Conservation (phyloP, 2,797 vertebrate species). For the Onychomys leucogaster region DNA sequence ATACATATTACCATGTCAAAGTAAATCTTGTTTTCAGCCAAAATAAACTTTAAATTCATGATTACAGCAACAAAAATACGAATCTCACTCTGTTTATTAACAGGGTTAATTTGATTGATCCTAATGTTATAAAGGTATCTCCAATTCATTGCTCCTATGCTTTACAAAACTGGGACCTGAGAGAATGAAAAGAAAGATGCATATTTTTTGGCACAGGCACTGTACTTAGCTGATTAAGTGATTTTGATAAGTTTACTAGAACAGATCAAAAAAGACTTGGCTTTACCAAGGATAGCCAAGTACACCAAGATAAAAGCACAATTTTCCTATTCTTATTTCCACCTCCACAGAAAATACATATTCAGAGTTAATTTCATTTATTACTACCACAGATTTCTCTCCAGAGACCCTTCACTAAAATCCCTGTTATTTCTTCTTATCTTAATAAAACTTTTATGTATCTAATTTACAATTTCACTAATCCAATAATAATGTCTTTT, state of each 20-base stretch:
- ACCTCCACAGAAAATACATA: conserved; percentile 5
- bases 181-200: conserved; percentile 28
- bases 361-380: conserved; percentile 11
- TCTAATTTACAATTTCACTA: background rate
- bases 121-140: background rate
- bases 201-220: background rate
- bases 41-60: background rate
- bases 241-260: conserved; percentile 1
- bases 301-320: background rate
- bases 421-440: background rate
- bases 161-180: background rate
- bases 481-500: background rate
- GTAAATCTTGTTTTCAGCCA: background rate
- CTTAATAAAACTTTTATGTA: background rate
- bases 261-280: background rate
- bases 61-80: background rate
- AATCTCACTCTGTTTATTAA: background rate
- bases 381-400: background rate
- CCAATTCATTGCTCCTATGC: background rate
- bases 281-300: background rate
- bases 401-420: background rate
- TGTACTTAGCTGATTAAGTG: background rate
- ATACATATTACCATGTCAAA: background rate
- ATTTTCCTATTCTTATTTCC: background rate
- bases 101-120: background rate